Percentiles rank a stretch among this genome's conserved stretches.
Evolutionary conservation across 1,140 invertebrate species (phyloP).

Genomic region (Drosophila tsacasi): DNA sequence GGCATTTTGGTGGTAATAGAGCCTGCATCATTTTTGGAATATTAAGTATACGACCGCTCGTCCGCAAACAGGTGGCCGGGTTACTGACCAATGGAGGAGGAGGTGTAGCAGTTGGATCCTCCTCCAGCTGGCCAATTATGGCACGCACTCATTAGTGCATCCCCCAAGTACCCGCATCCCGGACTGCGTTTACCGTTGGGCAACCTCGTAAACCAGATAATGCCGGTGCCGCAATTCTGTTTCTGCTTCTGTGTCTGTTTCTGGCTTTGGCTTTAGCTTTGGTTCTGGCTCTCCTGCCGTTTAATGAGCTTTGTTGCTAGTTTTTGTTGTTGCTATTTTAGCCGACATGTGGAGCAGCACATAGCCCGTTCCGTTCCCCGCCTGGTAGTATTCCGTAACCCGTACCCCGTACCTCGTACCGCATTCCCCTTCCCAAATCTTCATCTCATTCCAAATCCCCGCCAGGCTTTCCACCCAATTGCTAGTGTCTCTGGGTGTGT

Average conservation of each 20-base stretch:
- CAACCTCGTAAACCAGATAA: constrained; percentile 77
- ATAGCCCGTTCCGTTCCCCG: constrained; percentile 1
- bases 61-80: constrained; percentile 29
- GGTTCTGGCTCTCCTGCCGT: constrained; percentile 39
- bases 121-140: constrained; percentile 54
- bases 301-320: constrained; percentile 71
- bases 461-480: constrained; percentile 19
- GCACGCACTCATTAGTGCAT: constrained; percentile 67
- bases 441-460: constrained; percentile 1
- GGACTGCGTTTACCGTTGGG: constrained; percentile 62
- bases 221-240: constrained; percentile 50
- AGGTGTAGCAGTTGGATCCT: constrained; percentile 18
- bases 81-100: constrained; percentile 5
- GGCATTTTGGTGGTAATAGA: constrained; percentile 14
- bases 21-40: constrained; percentile 21
- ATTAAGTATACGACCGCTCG: constrained; percentile 43
- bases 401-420: neutral
- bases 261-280: constrained; percentile 29
- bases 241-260: constrained; percentile 31
- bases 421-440: neutral
- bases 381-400: neutral
- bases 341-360: constrained; percentile 45
- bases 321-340: constrained; percentile 27
- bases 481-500: constrained; percentile 4
- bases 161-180: constrained; percentile 8